Base-by-base conservation (phyloP, 1,140 invertebrate genomes). In the Trichonephila clavata region DNA sequence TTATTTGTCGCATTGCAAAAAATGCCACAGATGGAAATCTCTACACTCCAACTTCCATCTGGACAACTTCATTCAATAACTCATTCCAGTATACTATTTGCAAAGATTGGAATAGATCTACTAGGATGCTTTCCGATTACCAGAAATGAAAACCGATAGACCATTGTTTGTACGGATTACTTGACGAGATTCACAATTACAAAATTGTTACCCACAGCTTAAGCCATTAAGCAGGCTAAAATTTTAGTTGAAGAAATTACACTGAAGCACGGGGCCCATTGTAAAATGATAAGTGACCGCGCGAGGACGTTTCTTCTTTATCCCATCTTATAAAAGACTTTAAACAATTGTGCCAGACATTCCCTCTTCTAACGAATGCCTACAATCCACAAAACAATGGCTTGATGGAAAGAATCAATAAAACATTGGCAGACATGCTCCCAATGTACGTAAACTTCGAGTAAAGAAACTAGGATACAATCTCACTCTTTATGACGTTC, bases 221-320 rank as follows among this genome's bases (percentile, higher is more conserved):
- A 21, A 32, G 57, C 57, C 24, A 2, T n/a, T 6, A 21, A 86
- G 24, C 94, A 95, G 6, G 94, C 94, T 14, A 92, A 95, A 32
- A 94, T 94, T 27, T 71, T 95, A 5, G 77, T 94, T 6, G 71
- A 95, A 13, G 80, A 94, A n/a, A 93, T 95, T 18, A 18, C 95
- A 7, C 61, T 65, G 20, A 61, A 81, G n/a, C 87, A 94, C 59
- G 95, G 94, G 5, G 57, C 86, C 10, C 94, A 94, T 14, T 59
- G 71, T 16, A 65, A 92, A 43, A 50, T 95, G 5, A 24, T 95
- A n/a, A 87, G 61, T 21, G 94, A 95, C 71, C 63, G 81, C 43
- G n/a, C n/a, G 32, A 39, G 32, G 95, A 95, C 14, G 14, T 20
- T 77, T 10, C 32, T 10, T 80, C 24, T n/a, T 39, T 27, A 39